Conservation (phyloP, 2,113 vertebrate genomes). For the Coracopsis vasa region DNA sequence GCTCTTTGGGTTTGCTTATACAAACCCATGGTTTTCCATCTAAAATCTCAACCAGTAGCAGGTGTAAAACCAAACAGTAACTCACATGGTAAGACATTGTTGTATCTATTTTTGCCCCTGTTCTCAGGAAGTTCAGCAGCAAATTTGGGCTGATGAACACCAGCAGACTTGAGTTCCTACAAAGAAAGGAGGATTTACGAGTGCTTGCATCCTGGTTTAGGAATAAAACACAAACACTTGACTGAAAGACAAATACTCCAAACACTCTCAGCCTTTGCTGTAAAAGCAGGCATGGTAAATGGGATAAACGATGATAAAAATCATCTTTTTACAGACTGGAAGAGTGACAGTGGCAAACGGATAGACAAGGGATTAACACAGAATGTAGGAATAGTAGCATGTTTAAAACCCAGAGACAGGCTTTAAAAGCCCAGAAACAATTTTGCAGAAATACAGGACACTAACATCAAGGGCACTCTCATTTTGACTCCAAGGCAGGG, state of each 20-base stretch:
- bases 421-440: background rate
- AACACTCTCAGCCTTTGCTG: background rate
- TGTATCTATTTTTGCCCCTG: slow-evolving; percentile 94
- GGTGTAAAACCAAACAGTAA: background rate
- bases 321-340: background rate
- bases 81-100: slow-evolving; percentile 96
- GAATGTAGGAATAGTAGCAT: background rate
- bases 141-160: slow-evolving; percentile 81
- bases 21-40: background rate
- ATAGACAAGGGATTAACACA: background rate
- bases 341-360: background rate
- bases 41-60: background rate
- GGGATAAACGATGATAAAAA: background rate
- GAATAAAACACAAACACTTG: background rate
- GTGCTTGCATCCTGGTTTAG: background rate
- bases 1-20: background rate
- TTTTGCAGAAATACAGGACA: background rate
- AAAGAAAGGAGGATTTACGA: slow-evolving; percentile 9
- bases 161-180: slow-evolving; percentile 88
- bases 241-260: background rate
- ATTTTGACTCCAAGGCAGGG: background rate
- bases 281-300: background rate
- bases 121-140: slow-evolving; percentile 85
- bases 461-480: background rate
- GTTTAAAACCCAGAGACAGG: background rate